Percentiles rank a stretch among this genome's conserved stretches.
These are phyloP conservation scores for Hyposmocoma kahamanoa DNA, from an alignment of 1,140 invertebrate species.

Conservation along the genomic window DNA sequence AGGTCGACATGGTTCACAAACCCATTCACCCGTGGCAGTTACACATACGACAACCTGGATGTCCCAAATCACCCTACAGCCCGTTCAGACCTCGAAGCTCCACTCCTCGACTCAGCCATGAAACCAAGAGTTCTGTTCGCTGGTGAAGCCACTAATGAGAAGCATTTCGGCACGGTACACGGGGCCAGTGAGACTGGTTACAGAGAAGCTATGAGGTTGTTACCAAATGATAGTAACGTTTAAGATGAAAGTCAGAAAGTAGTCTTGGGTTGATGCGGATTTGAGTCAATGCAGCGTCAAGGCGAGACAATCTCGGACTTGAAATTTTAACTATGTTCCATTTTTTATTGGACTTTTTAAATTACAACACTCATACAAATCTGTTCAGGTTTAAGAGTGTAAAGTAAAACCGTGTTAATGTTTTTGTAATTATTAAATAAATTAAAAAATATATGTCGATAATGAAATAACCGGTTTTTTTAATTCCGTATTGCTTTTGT, in stretches of 20 bases:
- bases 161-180: constrained; percentile 84
- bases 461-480: too few relatives aligned
- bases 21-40: constrained; percentile 27
- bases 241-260: not conserved
- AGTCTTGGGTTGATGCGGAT: too few relatives aligned
- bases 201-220: constrained; percentile 78
- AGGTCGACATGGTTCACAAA: constrained; percentile 26
- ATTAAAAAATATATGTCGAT: too few relatives aligned
- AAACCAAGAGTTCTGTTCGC: constrained; percentile 24
- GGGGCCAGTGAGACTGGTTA: constrained; percentile 84
- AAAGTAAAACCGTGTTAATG: too few relatives aligned
- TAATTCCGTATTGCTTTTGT: too few relatives aligned
- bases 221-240: not conserved
- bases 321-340: too few relatives aligned
- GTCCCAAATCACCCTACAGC: constrained; percentile 13
- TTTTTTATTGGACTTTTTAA: too few relatives aligned
- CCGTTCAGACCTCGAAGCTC: constrained; percentile 11
- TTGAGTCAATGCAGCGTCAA: too few relatives aligned
- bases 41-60: constrained; percentile 18
- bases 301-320: too few relatives aligned
- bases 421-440: too few relatives aligned
- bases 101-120: constrained; percentile 17
- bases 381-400: too few relatives aligned
- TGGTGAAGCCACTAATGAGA: constrained; percentile 73
- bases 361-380: too few relatives aligned